Base-by-base conservation (phyloP, 2,888 invertebrate genomes). In the Chloroclystis v-ata region DNA sequence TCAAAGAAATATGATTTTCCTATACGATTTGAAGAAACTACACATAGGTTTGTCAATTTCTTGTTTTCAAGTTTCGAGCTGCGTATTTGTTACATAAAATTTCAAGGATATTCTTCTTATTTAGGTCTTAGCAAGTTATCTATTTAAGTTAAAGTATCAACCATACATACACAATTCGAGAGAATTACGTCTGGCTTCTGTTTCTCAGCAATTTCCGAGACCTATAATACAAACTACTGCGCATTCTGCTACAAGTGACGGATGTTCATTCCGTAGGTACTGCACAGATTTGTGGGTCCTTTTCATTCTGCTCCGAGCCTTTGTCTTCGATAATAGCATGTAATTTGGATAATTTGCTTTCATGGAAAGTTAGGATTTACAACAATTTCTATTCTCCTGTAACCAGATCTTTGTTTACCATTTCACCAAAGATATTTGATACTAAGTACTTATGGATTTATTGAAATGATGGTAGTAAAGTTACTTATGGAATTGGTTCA, bases 191-290 rank as follows among this genome's bases (percentile, higher is more conserved):
- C 35, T 43, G 68, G 71, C 69, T 65, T 71, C 68, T 70, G 67
- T 71, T 77, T 72, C 63, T 63, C 67, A 72, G 68, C 72, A 72
- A 77, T 77, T 76, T 77, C 42, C 46, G 49, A 55, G 56, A 61
- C 68, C 71, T 72, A 72, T 68, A 65, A 11, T 38, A 45, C 28
- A 42, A 33, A 38, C 30, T 42, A n/a, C 13, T 45, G 25, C 16
- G 11, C 37, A 49, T 37, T 49, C 44, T 41, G 54, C 48, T 6
- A 51, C 55, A 53, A 60, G 68, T 73, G 73, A 77, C 69, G 69
- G 75, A 76, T 72, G 72, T 58, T 59, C 60, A 65, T 68, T 59
- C 56, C 60, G 58, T 56, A 47, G 57, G 52, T n/a, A n/a, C n/a
- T n/a, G 54, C 56, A 54, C 55, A 51, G 56, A 59, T 63, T 67